These are phyloP conservation scores for Sthenelais limicola DNA, from an alignment of 2,888 invertebrate genomes.

Conservation along the genomic window DNA sequence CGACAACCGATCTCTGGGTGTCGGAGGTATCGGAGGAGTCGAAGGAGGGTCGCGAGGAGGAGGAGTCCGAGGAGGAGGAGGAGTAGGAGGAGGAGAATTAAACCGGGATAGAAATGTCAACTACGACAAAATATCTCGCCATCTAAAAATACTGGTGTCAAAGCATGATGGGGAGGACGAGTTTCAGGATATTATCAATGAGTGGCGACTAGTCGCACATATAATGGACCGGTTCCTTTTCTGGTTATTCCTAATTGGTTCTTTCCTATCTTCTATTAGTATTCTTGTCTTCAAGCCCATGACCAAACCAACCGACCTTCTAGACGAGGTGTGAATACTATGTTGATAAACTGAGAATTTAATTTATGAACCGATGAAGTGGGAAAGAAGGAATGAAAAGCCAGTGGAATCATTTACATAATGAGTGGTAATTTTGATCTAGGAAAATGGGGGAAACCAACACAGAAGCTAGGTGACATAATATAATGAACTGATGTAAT, in stretches of 20 bases:
- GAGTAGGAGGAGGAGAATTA: not conserved
- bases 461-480: no score
- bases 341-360: no score
- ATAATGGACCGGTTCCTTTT: constrained; percentile 71
- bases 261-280: constrained; percentile 65
- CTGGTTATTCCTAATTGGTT: constrained; percentile 69
- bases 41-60: no score
- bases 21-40: not conserved
- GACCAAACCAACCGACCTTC: constrained; percentile 57
- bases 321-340: constrained; percentile 5
- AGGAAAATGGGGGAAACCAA: no score
- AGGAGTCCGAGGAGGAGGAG: not conserved
- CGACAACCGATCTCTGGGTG: not conserved
- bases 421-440: no score
- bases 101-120: constrained; percentile 28
- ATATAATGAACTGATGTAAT: no score
- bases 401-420: no score
- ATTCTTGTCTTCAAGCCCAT: constrained; percentile 70
- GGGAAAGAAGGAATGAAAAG: no score
- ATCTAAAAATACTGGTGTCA: constrained; percentile 62
- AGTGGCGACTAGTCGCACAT: constrained; percentile 71
- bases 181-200: constrained; percentile 67
- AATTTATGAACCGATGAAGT: no score
- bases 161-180: constrained; percentile 65
- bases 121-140: constrained; percentile 62